Evolutionary conservation across 2,113 vertebrate genomes (phyloP).

Genomic region (Lichenostomus cassidix): DNA sequence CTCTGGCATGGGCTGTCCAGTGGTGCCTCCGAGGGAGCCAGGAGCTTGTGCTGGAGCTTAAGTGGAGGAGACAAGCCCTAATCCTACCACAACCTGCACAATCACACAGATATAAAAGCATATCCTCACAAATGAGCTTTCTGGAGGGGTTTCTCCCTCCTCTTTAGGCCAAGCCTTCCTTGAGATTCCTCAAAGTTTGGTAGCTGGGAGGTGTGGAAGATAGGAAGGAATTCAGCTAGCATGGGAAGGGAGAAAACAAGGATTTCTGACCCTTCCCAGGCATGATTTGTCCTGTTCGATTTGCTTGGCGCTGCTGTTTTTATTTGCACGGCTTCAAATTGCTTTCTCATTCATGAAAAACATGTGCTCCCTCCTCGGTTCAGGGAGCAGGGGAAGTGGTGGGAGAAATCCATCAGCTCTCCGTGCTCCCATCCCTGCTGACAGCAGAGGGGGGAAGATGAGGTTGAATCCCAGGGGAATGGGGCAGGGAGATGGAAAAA

Average conservation of each 20-base stretch:
- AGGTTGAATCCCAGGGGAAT: background rate
- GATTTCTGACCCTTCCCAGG: background rate
- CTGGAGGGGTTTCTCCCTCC: background rate
- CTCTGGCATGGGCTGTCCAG: background rate
- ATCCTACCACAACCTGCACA: background rate
- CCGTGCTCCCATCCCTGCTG: background rate
- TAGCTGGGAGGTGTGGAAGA: background rate
- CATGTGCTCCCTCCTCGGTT: background rate
- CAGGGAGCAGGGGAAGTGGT: background rate
- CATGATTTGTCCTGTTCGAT: background rate
- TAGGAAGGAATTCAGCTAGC: background rate
- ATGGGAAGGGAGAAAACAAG: background rate
- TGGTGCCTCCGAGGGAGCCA: constrained; percentile 1
- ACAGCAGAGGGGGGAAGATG: background rate
- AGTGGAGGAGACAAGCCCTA: background rate
- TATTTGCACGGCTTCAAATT: background rate
- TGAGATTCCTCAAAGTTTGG: background rate
- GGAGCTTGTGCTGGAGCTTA: background rate
- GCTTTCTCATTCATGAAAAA: background rate
- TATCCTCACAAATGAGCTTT: background rate
- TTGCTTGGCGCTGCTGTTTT: background rate
- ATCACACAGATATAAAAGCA: background rate
- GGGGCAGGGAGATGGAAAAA: background rate
- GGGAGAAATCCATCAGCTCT: background rate
- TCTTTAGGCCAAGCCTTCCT: background rate